Conservation (phyloP, 2,888 invertebrate genomes). For the Opisthograptis luteolata region DNA sequence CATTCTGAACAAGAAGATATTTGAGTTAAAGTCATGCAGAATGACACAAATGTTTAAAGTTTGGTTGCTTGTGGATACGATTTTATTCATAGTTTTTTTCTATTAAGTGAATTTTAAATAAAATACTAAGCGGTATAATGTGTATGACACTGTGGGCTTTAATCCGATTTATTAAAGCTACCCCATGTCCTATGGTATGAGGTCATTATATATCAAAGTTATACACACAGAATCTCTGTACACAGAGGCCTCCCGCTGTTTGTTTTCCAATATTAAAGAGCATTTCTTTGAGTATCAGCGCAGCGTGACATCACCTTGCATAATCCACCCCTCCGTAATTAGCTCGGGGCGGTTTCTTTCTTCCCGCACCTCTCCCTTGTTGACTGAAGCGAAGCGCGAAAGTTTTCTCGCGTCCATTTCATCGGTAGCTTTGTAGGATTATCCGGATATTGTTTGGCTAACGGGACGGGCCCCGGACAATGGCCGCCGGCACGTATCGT, state of each 20-base stretch:
- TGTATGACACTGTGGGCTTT: conserved; percentile 37
- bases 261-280: conserved; percentile 65
- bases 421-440: conserved; percentile 77
- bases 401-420: conserved; percentile 69
- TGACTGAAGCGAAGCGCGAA: conserved; percentile 80
- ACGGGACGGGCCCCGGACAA: conserved; percentile 70
- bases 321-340: conserved; percentile 72
- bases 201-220: conserved; percentile 32
- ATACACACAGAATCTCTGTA: too few species aligned
- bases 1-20: not conserved
- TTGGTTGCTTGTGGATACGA: too few species aligned
- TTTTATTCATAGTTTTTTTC: too few species aligned
- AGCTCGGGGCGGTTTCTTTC: conserved; percentile 66
- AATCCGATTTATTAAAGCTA: conserved; percentile 50
- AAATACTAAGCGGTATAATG: conserved; percentile 6
- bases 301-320: conserved; percentile 67
- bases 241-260: conserved; percentile 67
- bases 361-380: conserved; percentile 57
- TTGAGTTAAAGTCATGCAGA: not conserved
- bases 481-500: conserved; percentile 69
- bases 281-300: conserved; percentile 60
- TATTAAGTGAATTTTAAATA: conserved; percentile 22
- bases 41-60: too few species aligned
- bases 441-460: conserved; percentile 73
- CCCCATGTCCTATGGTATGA: conserved; percentile 28